Evolutionary conservation across 2,888 invertebrate genomes (phyloP), one percentile per base, ranked within the genome.

Genomic region (Helicoverpa assulta): DNA sequence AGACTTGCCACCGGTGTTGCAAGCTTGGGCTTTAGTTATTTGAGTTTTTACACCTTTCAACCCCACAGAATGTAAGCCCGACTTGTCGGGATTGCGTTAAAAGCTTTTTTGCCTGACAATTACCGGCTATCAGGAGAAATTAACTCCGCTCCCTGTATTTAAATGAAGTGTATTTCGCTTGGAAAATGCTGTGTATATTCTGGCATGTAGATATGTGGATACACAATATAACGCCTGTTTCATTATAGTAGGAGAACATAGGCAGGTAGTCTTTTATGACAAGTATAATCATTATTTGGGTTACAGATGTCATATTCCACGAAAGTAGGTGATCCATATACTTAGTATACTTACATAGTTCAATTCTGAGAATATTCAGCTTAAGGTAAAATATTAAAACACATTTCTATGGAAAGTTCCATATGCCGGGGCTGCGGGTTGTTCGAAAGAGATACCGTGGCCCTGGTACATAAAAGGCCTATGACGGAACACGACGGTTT

Each of bases 41-140:
- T 59, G 61, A 62, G 54, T 73, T 73, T 76, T 73, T 68, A 77
- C 76, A 78, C 70, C 43, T 65, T 70, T 63, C 26, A 47, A 47
- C 47, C 29, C 50, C 33, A 21, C 43, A 55, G 26, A 73, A 73
- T 56, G 21, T 56, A 56, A 76, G 16, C 37, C 10, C 8, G 43
- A 18, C 14, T 57, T 62, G 33, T 56, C 56, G 33, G 52, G 53
- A 63, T 66, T 70, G 16, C 21, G 51, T 65, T 70, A 66, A n/a
- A n/a, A 62, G 53, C 54, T 52, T 77, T 73, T 77, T 54, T 57
- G 7, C 8, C 59, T 29, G 65, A 56, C 56, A 63, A 73, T 77
- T 78, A 73, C 50, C 40, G 40, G 29, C 52, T 65, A 57, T 55
- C 64, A 54, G 51, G 14, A 10, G 12, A 43, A 59, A 69, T 71